Evolutionary conservation across 2,113 vertebrate species (phyloP).

Genomic region (Rhabdornis inornatus): DNA sequence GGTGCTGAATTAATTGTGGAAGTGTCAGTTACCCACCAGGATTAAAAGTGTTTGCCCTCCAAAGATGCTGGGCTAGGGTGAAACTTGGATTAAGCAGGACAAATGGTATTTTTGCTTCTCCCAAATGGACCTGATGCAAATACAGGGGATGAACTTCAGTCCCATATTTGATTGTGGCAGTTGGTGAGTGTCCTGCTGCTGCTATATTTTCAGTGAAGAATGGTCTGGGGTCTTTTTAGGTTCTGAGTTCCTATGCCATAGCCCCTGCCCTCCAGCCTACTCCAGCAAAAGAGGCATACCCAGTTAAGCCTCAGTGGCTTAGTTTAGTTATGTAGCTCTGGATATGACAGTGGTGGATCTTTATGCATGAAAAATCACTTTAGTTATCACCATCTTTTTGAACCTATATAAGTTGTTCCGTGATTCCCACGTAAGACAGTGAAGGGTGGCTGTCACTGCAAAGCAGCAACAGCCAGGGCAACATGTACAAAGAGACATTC

Average conservation of each 20-base stretch:
- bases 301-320: background rate
- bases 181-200: background rate
- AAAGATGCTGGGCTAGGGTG: background rate
- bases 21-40: background rate
- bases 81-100: background rate
- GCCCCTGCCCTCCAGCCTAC: background rate
- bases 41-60: background rate
- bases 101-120: background rate
- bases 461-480: background rate
- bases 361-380: background rate
- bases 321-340: background rate
- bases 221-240: background rate
- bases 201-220: background rate
- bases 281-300: background rate
- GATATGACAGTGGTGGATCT: background rate
- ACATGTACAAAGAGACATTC: rapidly evolving
- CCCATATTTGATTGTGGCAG: background rate
- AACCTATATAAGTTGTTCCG: background rate
- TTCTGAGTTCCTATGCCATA: background rate
- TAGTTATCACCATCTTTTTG: background rate
- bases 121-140: background rate
- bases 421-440: rapidly evolving
- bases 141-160: background rate
- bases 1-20: background rate
- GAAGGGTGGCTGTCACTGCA: background rate